Base-by-base conservation (phyloP, 2,113 vertebrate species). In the Silurus asotus region DNA sequence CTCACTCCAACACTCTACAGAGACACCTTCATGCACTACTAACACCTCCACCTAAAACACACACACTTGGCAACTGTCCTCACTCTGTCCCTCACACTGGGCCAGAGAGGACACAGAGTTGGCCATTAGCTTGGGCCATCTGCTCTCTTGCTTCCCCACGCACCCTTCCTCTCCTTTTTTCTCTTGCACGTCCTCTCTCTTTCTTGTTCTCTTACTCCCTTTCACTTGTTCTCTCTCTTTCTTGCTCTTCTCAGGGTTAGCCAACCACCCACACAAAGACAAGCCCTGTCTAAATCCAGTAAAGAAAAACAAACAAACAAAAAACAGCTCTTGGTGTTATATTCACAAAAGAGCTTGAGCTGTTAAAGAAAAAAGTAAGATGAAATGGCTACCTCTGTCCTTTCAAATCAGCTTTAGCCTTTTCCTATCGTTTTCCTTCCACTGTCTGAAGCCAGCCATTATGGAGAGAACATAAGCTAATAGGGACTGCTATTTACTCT, bases 61-160 rank as follows among this genome's bases (percentile, higher is more conserved):
- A 87, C 86, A 69, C 72, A 75, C 51, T 58, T 25, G 45, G 83
- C 82, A 81, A 65, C 69, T 87, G 83, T 86, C 88, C 88, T 79
- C 82, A n/a, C 84, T 55, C 81, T 82, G 86, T 85, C 86, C 72
- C 78, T 87, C 86, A 78, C 70, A 87, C 85, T 83, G 86, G 69
- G 83, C 64, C 86, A 82, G 86, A 74, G 88, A 89, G 83, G 88
- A 89, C 86, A 76, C 75, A 69, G 81, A 87, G 17, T 89, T 89
- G 88, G 88, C 88, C 76, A 59, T 80, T 82, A 65, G 70, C 81
- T 80, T 74, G 25, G 15, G 81, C 88, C 88, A 89, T 89, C 88
- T 89, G 88, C 86, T 89, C 72, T 76, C 14, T 85, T 58, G 79
- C 51, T 81, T 25, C 56, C 82, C 61, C 65, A 55, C 69, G 19